Percentiles rank a stretch among this genome's conserved stretches.
Evolutionary conservation across 2,888 invertebrate species (phyloP).

Genomic region (Herminia tarsipennalis): DNA sequence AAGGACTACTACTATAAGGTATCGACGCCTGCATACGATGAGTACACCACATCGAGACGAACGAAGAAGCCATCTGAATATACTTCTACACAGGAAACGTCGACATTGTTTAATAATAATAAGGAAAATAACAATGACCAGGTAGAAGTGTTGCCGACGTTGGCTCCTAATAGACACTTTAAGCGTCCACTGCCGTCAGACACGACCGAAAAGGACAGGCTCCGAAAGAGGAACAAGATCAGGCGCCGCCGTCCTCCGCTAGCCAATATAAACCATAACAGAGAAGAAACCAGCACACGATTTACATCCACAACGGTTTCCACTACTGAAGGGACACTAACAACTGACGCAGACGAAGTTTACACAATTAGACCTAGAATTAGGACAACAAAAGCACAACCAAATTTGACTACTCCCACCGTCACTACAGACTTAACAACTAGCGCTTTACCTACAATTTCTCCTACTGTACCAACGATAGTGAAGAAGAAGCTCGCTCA

Average conservation of each 20-base stretch:
- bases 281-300: conserved; percentile 57
- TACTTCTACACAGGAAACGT: conserved; percentile 53
- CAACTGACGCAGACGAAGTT: conserved; percentile 63
- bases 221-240: conserved; percentile 77
- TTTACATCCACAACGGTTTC: conserved; percentile 32
- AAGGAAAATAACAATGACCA: conserved; percentile 53
- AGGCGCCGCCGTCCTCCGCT: conserved; percentile 76
- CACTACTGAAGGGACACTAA: conserved; percentile 58
- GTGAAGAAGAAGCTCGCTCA: conserved; percentile 72
- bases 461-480: conserved; percentile 75
- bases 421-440: conserved; percentile 77
- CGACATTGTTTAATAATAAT: conserved; percentile 54
- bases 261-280: conserved; percentile 56
- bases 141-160: conserved; percentile 72
- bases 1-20: conserved; percentile 81
- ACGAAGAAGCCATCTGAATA: conserved; percentile 72
- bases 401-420: conserved; percentile 74
- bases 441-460: conserved; percentile 76
- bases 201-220: conserved; percentile 66
- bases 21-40: conserved; percentile 72
- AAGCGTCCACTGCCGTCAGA: conserved; percentile 66
- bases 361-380: conserved; percentile 72
- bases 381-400: conserved; percentile 62
- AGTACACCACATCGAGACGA: conserved; percentile 64
- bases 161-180: conserved; percentile 78